Percentiles rank a stretch among this genome's conserved stretches.
phyloP scores from a whole-genome alignment of 1,140 invertebrate genomes.

The Aphelenchoides fujianensis region DNA sequence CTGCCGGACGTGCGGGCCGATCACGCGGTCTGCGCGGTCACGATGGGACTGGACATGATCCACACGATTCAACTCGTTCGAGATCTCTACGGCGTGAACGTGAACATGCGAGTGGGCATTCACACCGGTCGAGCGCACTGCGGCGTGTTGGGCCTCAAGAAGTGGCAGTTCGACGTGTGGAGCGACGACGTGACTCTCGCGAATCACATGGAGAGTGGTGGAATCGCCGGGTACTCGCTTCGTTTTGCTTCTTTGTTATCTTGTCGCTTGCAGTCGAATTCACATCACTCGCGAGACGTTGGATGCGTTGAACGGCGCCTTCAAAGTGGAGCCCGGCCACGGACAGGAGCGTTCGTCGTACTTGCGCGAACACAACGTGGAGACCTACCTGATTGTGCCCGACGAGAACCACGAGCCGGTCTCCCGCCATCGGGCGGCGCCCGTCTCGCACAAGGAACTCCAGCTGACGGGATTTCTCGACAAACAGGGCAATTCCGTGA shows the following conservation, averaged over 20 bases:
- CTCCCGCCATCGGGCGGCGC: conserved; percentile 19
- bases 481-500: conserved; percentile 41
- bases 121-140: conserved; percentile 71
- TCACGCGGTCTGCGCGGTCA: conserved; percentile 81
- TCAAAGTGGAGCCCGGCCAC: conserved; percentile 74
- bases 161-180: conserved; percentile 67
- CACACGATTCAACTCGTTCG: conserved; percentile 77
- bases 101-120: conserved; percentile 91
- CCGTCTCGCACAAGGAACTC: conserved; percentile 46
- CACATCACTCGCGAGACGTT: conserved; percentile 84
- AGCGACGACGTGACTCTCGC: conserved; percentile 35
- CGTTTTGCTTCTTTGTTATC: too few species aligned
- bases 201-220: conserved; percentile 73
- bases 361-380: conserved; percentile 77
- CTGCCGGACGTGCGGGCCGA: conserved; percentile 71
- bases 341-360: conserved; percentile 78
- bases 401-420: conserved; percentile 40
- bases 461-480: conserved; percentile 45
- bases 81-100: conserved; percentile 73
- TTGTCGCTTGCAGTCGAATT: conserved; percentile 71
- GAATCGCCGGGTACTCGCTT: conserved; percentile 69
- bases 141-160: conserved; percentile 65
- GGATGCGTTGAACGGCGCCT: conserved; percentile 65
- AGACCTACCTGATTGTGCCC: conserved; percentile 81
- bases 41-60: conserved; percentile 83